Evolutionary conservation across 2,113 vertebrate genomes (phyloP), one percentile per base, ranked within the genome.

Genomic region (Dendropsophus ebraccatus): DNA sequence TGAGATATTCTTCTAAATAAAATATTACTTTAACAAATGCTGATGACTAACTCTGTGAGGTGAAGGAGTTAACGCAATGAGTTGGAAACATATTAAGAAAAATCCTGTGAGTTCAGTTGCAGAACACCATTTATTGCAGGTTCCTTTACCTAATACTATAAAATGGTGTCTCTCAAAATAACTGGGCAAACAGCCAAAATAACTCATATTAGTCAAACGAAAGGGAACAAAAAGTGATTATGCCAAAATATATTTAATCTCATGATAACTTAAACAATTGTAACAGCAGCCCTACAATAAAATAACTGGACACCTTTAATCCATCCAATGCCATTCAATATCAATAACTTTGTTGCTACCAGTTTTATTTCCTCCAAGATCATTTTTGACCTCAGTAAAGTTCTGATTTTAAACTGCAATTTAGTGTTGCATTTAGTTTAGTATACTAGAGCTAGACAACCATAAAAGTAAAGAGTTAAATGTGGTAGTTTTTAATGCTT

Each of bases 61-160:
- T 87, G 78, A 87, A 87, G 85, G 85, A 80, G 85, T 87, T 87
- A 87, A 87, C 45, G 49, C 49, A 85, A 73, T 47, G 65, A 79
- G 23, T 54, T 78, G 50, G 65, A 58, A 73, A 78, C 32, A 73
- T 58, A 23, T 41, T 85, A 13, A 69, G 60, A 37, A 49, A 32
- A 60, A 37, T 84, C 28, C 49, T 47, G 54, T 83, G 1, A 74
- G 41, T 62, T 60, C 14, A 30, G 28, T 60, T 54, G 23, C n/a
- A 72, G 12, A 87, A 88, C 90, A 92, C 89, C 70, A 89, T 88
- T 93, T 92, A 92, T 92, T 93, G 92, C 91, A 90, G 89, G 91
- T 91, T 89, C 88, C 88, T 89, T 92, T 90, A 88, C 88, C 90
- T 90, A 90, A 90, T 49, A 47, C 89, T 92, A 89, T 89, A 84